phyloP scores from a whole-genome alignment of 35 echinoderm and acorn worm species.

The Chiridota heheva region DNA sequence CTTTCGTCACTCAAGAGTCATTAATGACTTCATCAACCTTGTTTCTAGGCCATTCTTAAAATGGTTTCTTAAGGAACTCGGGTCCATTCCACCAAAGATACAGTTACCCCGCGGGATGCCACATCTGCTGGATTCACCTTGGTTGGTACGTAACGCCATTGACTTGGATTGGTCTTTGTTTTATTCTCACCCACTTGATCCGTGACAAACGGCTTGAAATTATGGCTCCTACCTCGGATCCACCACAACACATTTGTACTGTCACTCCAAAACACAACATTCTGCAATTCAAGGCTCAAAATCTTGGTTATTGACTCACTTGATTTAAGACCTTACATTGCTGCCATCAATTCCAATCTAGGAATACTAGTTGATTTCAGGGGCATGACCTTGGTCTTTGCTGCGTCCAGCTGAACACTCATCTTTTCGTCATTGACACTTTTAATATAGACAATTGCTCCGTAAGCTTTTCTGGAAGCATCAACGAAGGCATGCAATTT shows the following conservation, averaged over 20 bases:
- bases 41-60: conserved; percentile 29
- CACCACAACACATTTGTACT: conserved; percentile 49
- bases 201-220: conserved; percentile 50
- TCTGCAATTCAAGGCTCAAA: not conserved
- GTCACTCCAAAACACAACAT: conserved; percentile 40
- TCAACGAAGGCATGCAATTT: conserved; percentile 32
- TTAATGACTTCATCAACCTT: conserved; percentile 26
- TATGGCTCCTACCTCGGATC: conserved; percentile 21
- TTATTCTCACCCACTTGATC: conserved; percentile 47
- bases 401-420: not conserved
- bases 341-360: conserved; percentile 43
- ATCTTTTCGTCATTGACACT: not conserved
- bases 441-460: conserved; percentile 1
- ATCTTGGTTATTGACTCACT: conserved; percentile 4
- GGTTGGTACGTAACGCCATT: conserved; percentile 39
- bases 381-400: conserved; percentile 38
- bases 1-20: no score
- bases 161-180: not conserved
- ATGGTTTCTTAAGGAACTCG: conserved; percentile 4
- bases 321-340: conserved; percentile 23
- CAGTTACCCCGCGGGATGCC: conserved; percentile 2
- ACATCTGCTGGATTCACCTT: conserved; percentile 45
- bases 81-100: conserved; percentile 27
- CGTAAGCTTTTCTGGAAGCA: conserved; percentile 18
- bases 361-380: conserved; percentile 29